Conservation (phyloP, 2,888 invertebrate genomes). For the Macaria notata region DNA sequence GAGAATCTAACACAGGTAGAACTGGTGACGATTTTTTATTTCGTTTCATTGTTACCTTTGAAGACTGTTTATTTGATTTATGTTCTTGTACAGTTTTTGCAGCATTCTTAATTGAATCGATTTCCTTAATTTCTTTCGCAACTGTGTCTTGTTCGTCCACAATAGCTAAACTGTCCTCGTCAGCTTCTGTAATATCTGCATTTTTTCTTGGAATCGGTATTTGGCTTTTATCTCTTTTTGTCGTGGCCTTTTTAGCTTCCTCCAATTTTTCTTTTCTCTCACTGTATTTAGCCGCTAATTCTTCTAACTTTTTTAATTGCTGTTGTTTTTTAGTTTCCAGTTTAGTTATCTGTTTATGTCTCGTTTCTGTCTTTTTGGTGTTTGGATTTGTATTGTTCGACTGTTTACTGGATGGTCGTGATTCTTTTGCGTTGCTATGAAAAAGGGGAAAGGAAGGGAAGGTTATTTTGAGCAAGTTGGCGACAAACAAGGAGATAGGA, state of each 20-base stretch:
- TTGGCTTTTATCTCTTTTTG: constrained; percentile 51
- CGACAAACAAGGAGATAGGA: constrained; percentile 80
- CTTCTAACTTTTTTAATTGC: constrained; percentile 68
- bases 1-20: neutral
- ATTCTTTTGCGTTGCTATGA: constrained; percentile 63
- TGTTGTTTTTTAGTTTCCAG: constrained; percentile 58
- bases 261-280: constrained; percentile 48
- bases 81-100: constrained; percentile 2
- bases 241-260: constrained; percentile 33
- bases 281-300: constrained; percentile 62
- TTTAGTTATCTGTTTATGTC: constrained; percentile 51
- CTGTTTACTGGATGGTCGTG: constrained; percentile 50
- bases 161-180: constrained; percentile 16
- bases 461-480: constrained; percentile 37
- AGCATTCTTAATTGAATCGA: constrained; percentile 4
- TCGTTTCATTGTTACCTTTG: constrained; percentile 23
- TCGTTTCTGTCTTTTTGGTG: constrained; percentile 43
- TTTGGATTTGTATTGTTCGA: constrained; percentile 57
- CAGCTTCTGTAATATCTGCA: constrained; percentile 25
- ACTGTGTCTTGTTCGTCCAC: constrained; percentile 1
- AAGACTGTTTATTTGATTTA: neutral
- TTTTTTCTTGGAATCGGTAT: constrained; percentile 58
- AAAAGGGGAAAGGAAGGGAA: constrained; percentile 74
- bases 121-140: constrained; percentile 14
- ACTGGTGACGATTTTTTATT: neutral